Evolutionary conservation across 2,113 vertebrate genomes (phyloP).

Genomic region (Neoarius graeffei): DNA sequence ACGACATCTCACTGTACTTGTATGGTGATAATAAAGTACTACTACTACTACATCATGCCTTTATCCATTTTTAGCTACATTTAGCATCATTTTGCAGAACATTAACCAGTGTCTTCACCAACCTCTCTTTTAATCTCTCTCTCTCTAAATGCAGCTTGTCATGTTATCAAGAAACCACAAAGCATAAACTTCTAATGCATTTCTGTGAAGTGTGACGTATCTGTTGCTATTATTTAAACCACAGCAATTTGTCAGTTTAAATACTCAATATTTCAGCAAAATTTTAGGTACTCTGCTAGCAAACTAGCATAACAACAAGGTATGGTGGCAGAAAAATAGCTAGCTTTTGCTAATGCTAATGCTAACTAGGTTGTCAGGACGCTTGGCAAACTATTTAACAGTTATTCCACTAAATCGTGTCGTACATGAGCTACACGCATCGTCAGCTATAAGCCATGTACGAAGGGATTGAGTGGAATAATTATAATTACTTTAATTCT

Average conservation of each 20-base stretch:
- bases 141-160: background rate
- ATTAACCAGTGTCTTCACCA: too few relatives aligned
- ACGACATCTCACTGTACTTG: too few relatives aligned
- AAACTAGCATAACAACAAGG: background rate
- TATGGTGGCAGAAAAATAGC: background rate
- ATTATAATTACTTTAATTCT: too few relatives aligned
- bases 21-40: too few relatives aligned
- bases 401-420: too few relatives aligned
- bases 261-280: background rate
- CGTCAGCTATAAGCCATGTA: too few relatives aligned
- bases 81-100: background rate
- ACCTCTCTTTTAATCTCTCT: background rate
- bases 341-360: background rate
- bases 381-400: background rate
- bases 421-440: too few relatives aligned
- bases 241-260: background rate
- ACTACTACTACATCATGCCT: background rate
- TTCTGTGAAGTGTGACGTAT: background rate
- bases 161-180: background rate
- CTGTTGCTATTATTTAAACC: background rate
- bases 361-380: background rate
- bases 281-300: background rate
- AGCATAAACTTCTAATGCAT: background rate
- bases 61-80: background rate
- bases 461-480: too few relatives aligned